A percentile compares a stretch with the other conserved stretches of the same genome.
Conservation (phyloP, 2,888 invertebrate species). For the Tiliacea citrago region DNA sequence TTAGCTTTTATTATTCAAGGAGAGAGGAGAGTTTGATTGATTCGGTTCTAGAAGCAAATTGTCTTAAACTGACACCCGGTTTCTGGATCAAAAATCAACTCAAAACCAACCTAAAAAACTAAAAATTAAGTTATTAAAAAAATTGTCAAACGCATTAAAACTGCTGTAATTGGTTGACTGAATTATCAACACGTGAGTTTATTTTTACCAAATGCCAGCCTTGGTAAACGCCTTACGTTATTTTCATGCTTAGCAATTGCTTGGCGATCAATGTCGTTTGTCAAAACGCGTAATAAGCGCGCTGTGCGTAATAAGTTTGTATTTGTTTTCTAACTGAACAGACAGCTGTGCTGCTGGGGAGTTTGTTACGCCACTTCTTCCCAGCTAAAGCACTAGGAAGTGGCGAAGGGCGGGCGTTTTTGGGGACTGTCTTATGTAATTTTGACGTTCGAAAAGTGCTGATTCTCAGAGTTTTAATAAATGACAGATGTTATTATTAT, state of each 20-base stretch:
- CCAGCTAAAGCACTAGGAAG: no score
- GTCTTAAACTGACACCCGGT: neutral
- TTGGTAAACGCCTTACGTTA: neutral
- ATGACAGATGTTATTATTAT: no score
- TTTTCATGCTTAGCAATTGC: neutral
- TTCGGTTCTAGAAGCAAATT: neutral
- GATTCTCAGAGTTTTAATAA: no score
- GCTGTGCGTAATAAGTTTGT: no score
- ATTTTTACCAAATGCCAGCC: neutral
- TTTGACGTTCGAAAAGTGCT: no score
- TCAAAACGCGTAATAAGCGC: no score
- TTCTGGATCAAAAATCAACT: neutral
- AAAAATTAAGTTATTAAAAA: neutral
- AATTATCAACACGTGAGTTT: neutral
- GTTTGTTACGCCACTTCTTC: no score
- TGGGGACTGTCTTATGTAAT: no score
- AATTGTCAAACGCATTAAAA: neutral
- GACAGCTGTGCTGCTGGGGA: no score
- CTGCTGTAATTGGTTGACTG: neutral
- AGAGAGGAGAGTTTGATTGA: neutral
- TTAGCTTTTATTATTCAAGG: neutral
- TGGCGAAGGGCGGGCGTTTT: no score
- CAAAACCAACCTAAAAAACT: neutral
- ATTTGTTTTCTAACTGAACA: no score
- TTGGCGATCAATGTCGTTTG: conserved; percentile 1